Conservation (phyloP, 1,140 invertebrate species). For the Linepithema humile region DNA sequence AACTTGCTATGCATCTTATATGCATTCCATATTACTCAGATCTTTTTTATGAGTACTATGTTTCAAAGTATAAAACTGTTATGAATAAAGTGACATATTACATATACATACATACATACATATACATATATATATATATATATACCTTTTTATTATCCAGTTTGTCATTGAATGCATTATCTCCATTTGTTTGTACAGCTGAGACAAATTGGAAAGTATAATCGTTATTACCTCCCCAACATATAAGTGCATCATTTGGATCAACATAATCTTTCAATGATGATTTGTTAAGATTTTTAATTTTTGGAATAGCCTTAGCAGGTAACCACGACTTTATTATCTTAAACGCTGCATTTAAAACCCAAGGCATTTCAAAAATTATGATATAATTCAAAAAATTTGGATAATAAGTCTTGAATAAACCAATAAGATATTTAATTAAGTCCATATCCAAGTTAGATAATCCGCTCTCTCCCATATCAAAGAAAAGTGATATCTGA, state of each 20-base stretch:
- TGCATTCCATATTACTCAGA: neutral
- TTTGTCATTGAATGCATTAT: conserved; percentile 81
- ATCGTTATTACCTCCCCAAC: conserved; percentile 94
- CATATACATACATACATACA: no score
- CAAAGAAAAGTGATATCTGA: conserved; percentile 94
- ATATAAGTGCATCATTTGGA: conserved; percentile 89
- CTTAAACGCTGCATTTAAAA: conserved; percentile 96
- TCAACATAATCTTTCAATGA: conserved; percentile 91
- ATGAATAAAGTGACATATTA: neutral
- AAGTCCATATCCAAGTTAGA: conserved; percentile 95
- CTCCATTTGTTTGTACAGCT: conserved; percentile 81
- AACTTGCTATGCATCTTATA: conserved; percentile 8
- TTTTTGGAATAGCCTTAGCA: conserved; percentile 94
- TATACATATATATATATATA: neutral
- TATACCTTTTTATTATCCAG: conserved; percentile 85
- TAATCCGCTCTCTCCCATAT: conserved; percentile 94
- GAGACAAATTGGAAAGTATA: conserved; percentile 90
- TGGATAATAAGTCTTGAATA: conserved; percentile 96
- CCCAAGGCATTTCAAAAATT: conserved; percentile 97
- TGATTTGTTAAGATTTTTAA: conserved; percentile 94
- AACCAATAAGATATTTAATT: conserved; percentile 92
- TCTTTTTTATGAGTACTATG: neutral
- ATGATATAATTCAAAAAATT: conserved; percentile 95
- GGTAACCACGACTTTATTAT: conserved; percentile 95
- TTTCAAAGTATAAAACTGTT: neutral